Conservation (phyloP, 2,113 vertebrate genomes). For the Bufo bufo region DNA sequence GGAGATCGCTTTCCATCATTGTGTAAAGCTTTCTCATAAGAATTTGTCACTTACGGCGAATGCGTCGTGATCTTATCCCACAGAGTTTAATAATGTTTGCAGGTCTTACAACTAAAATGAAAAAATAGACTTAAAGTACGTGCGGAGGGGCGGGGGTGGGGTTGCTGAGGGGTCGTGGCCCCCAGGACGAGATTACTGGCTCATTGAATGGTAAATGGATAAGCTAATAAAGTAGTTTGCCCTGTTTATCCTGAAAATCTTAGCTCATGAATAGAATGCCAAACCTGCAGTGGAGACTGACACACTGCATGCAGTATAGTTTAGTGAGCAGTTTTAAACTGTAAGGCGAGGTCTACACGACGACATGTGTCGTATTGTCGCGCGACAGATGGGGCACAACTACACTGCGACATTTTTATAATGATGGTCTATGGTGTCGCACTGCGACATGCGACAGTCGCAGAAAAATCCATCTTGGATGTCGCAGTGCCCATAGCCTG, state of each 20-base stretch:
- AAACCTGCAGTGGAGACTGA: not conserved
- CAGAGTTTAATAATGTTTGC: slow-evolving; percentile 1
- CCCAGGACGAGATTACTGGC: not conserved
- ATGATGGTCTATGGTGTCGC: too few species aligned
- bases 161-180: not conserved
- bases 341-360: too few species aligned
- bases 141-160: not conserved
- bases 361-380: too few species aligned
- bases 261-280: not conserved
- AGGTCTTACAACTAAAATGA: not conserved
- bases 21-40: not conserved
- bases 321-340: not conserved
- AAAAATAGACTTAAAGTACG: not conserved
- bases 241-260: not conserved
- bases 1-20: slow-evolving; percentile 1
- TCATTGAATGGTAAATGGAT: too few species aligned
- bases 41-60: not conserved
- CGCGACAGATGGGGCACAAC: too few species aligned
- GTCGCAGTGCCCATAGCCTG: too few species aligned
- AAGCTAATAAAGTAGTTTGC: not conserved
- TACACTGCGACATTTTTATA: too few species aligned
- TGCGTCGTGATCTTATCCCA: not conserved
- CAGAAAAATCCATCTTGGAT: too few species aligned
- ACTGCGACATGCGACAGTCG: too few species aligned
- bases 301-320: not conserved